Base-by-base conservation (phyloP, 2,888 invertebrate genomes). In the Drosophila meridionalis region DNA sequence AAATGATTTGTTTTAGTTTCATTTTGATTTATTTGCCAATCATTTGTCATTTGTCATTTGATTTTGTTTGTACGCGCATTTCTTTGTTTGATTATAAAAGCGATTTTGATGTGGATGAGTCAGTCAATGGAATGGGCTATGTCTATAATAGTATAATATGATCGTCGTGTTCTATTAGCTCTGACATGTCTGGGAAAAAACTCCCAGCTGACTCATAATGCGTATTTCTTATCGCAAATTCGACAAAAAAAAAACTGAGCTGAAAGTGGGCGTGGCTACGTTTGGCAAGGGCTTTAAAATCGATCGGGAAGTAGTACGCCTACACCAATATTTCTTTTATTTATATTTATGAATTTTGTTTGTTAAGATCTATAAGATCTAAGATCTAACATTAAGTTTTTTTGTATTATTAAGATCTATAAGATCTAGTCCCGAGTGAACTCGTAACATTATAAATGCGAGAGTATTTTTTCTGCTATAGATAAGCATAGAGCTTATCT, bases 401-500 rank as follows among this genome's bases (percentile, higher is more conserved):
- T 11, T 12, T 12, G 11, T 12, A 12, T 11, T 38, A 20, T 20
- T 20, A 20, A 38, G n/a, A 42, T 42, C 42, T 42, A n/a, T 7
- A 28, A 32, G n/a, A 52, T 52, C 32, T 11, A 1, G n/a, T 20
- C 20, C 20, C 20, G 20, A 20, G 20, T 20, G 32, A 30, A 32
- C 50, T n/a, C 20, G 20, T 20, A 20, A 20, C 20, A 20, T 20
- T 20, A 20, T 20, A 20, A 20, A 20, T 20, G 20, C 42, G 52
- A 43, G 57, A 47, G 11, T 42, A 20, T 48, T 38, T 32, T 14
- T 28, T 36, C 26, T 9, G 5, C 50, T 5, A 2, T 12, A 14
- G 48, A 48, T 40, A 36, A 8, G 50, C 28, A 32, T 28, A 14
- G 3, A 32, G 20, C 76, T 76, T 76, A 76, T 76, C 74, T 58